phyloP scores from a whole-genome alignment of 2,797 vertebrate genomes.

The Chiloscyllium punctatum region DNA sequence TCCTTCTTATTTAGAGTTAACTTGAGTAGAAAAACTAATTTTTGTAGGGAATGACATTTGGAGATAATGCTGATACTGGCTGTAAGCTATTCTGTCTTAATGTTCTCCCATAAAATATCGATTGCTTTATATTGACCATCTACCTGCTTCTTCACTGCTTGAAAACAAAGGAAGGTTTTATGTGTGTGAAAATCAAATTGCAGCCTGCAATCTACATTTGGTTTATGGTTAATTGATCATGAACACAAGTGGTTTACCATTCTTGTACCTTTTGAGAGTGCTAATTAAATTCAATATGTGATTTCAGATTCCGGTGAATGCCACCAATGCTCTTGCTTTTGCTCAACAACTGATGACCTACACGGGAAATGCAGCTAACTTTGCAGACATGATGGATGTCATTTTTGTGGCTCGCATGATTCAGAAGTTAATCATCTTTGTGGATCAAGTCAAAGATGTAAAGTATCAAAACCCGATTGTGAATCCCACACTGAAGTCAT shows the following conservation, averaged over 20 bases:
- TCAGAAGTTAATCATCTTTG: slow-evolving; percentile 74
- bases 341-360: slow-evolving; percentile 73
- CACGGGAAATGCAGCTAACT: slow-evolving; percentile 71
- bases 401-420: slow-evolving; percentile 81
- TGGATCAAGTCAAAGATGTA: slow-evolving; percentile 72
- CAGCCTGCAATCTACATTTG: not conserved
- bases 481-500: not conserved
- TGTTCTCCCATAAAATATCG: not conserved
- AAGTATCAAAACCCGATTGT: slow-evolving; percentile 39
- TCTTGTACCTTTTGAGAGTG: slow-evolving; percentile 13
- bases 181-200: not conserved
- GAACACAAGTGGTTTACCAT: not conserved
- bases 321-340: slow-evolving; percentile 67
- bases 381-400: slow-evolving; percentile 80
- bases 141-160: not conserved
- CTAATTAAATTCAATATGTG: slow-evolving; percentile 39
- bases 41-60: not conserved
- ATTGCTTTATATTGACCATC: not conserved
- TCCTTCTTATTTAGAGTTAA: not conserved
- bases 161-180: not conserved
- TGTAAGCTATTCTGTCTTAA: not conserved
- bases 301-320: slow-evolving; percentile 73
- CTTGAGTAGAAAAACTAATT: not conserved
- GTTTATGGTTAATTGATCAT: not conserved
- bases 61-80: not conserved